Evolutionary conservation across 2,113 vertebrate genomes (phyloP).

Genomic region (Benitochromis conjunctus): DNA sequence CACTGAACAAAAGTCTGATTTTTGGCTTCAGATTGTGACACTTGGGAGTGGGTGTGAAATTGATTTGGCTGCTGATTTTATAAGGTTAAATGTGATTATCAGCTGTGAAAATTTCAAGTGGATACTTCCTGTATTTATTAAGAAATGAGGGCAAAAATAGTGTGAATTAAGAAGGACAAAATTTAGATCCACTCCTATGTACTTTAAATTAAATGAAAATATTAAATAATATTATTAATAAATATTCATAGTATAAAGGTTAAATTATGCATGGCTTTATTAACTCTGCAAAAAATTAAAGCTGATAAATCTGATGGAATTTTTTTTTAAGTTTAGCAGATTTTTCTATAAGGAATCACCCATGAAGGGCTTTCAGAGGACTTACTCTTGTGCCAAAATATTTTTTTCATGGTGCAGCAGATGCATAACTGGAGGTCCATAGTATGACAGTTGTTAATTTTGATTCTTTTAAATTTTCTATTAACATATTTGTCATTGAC

Average conservation of each 20-base stretch:
- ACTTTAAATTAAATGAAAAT: no score
- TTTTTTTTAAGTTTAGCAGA: neutral
- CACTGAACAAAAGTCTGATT: neutral
- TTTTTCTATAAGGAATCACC: neutral
- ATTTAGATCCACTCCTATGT: neutral
- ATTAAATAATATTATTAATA: no score
- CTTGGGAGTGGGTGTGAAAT: neutral
- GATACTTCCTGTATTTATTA: neutral
- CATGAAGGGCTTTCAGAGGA: neutral
- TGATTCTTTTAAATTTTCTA: neutral
- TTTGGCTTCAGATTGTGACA: neutral
- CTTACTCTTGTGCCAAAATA: neutral
- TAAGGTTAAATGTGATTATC: neutral
- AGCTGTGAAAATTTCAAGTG: neutral
- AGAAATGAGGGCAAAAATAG: neutral
- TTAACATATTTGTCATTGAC: accelerated
- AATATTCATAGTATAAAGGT: neutral
- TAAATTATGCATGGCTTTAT: neutral
- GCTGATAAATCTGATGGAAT: neutral
- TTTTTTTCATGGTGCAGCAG: neutral
- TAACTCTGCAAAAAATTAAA: neutral
- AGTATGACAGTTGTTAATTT: neutral
- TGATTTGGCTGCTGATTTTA: neutral
- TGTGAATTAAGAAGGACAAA: neutral
- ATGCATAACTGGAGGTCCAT: neutral